Base-by-base conservation (phyloP, 1,140 invertebrate genomes). In the Pseudobourletiella spinata region DNA sequence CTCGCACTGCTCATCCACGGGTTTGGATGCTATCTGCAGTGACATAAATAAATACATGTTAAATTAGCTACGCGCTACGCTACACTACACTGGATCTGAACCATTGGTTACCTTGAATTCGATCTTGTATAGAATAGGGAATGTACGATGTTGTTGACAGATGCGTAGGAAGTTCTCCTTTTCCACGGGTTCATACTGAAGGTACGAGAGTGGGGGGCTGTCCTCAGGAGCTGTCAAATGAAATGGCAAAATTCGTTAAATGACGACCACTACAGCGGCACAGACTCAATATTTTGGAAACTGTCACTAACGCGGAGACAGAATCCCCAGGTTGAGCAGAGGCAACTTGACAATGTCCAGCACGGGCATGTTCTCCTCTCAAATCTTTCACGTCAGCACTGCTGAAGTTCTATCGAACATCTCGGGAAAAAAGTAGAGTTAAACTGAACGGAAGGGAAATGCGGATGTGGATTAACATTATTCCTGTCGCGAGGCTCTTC, bases 61-160 rank as follows among this genome's bases (percentile, higher is more conserved):
- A 14, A 28, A 6, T 11, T 48, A 22, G 6, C 6, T 48, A 48
- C 6, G 22, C 22, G 18, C 20, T 15, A 48, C 11, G 8, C 18
- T 6, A 48, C 18, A 18, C 6, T 48, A 6, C 8, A 48, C n/a
- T 11, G 44, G 22, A 15, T 8, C 6, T 48, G 6, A 22, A 48
- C 44, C 8, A 48, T 11, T 51, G 15, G 15, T 51, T 76, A 89
- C 87, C 81, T 89, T 85, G 77, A 90, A 91, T 74, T 91, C 89
- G 20, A 90, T 80, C 73, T 87, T 87, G 76, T 89, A 91, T 1
- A 92, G 79, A n/a, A 91, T 87, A 1, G 88, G 88, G 77, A 89
- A 93, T 76, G 90, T 91, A 67, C 87, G 75, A 32, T 88, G 80
- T 72, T 91, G 82, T 43, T 89, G 87, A 74, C 88, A 91, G 24